These are phyloP conservation scores for Thera obeliscata DNA, from an alignment of 2,888 invertebrate species.

Conservation along the genomic window DNA sequence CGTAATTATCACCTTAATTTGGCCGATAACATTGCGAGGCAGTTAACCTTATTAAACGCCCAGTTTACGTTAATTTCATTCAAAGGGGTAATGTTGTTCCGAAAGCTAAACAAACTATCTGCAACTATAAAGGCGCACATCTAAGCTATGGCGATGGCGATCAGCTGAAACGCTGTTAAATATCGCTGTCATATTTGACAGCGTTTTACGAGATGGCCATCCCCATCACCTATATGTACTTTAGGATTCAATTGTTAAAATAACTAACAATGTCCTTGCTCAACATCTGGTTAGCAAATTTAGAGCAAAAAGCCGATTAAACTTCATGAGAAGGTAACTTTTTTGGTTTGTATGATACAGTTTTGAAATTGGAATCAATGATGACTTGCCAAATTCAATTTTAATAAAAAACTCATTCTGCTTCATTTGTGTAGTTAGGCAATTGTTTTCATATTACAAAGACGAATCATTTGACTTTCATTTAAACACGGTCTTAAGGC, in stretches of 20 bases:
- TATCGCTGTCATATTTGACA: too few relatives aligned
- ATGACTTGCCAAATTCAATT: too few relatives aligned
- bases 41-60: constrained; percentile 15
- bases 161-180: too few relatives aligned
- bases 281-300: constrained; percentile 7
- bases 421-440: too few relatives aligned
- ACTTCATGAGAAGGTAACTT: not conserved
- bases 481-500: too few relatives aligned
- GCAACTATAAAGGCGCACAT: not conserved
- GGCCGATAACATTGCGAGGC: constrained; percentile 3
- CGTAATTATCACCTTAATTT: not conserved
- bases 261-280: constrained; percentile 4
- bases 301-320: not conserved
- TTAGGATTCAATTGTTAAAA: constrained; percentile 5
- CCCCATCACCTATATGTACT: not conserved
- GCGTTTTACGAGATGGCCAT: too few relatives aligned
- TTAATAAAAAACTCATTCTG: too few relatives aligned
- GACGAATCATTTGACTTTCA: too few relatives aligned
- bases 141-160: too few relatives aligned
- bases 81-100: constrained; percentile 2
- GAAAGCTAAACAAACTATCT: constrained; percentile 15
- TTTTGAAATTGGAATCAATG: too few relatives aligned
- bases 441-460: too few relatives aligned
- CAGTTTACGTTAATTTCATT: constrained; percentile 10
- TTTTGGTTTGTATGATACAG: too few relatives aligned